Evolutionary conservation across 2,888 invertebrate species (phyloP).

Genomic region (Chouioia cunea): DNA sequence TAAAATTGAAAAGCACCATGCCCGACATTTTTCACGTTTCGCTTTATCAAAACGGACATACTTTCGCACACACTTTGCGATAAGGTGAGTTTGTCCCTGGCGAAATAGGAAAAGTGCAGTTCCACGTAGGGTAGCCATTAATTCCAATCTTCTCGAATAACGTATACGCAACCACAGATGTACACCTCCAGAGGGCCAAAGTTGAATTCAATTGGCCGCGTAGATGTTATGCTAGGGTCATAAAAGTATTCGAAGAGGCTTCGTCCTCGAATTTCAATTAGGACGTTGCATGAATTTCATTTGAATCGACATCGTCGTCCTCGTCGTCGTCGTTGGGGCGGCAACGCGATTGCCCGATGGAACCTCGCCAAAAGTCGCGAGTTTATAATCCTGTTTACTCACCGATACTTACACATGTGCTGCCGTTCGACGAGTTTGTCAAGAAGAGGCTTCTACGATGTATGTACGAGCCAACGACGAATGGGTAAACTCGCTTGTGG

Average conservation of each 20-base stretch:
- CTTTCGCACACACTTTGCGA: no score
- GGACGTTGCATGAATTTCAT: slow-evolving; percentile 47
- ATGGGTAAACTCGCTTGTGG: slow-evolving; percentile 38
- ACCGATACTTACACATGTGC: slow-evolving; percentile 15
- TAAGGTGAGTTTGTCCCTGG: no score
- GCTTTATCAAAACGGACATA: no score
- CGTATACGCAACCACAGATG: no score
- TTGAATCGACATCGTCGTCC: slow-evolving; percentile 21
- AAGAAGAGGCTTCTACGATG: neutral
- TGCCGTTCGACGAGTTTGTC: no score
- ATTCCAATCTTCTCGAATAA: no score
- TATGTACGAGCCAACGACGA: neutral
- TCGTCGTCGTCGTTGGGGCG: slow-evolving; percentile 3
- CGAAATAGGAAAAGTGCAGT: no score
- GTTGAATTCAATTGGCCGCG: slow-evolving; percentile 34
- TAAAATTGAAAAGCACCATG: no score
- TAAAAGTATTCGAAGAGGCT: neutral
- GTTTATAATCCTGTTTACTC: slow-evolving; percentile 46
- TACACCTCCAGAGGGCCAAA: neutral
- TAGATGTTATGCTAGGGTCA: neutral
- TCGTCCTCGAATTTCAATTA: slow-evolving; percentile 49
- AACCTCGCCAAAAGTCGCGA: slow-evolving; percentile 18
- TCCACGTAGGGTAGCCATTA: no score
- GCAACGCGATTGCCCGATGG: slow-evolving; percentile 37
- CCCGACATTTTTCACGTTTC: no score